Base-by-base conservation (phyloP, 2,113 vertebrate genomes). In the Heloderma charlesbogerti region DNA sequence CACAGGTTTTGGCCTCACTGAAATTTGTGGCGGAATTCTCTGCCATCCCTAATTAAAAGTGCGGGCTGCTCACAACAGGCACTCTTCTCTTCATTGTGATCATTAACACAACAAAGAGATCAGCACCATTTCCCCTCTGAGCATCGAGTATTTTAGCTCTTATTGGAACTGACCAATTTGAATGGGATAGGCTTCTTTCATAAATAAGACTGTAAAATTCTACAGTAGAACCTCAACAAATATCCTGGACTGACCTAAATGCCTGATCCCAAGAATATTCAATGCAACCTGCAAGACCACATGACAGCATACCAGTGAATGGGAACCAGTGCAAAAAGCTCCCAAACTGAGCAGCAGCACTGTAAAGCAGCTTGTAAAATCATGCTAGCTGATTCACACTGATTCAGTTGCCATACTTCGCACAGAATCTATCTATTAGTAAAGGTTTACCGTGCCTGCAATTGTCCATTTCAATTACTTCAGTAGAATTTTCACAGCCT, bases 131-230 rank as follows among this genome's bases (percentile, higher is more conserved):
- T 94, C 83, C 71, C 16, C 87, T 94, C 92, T 86, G 91, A 78
- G 57, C 91, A 82, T 82, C 91, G 92, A 92, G 72, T 91, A 83
- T 89, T 93, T 94, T 92, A 83, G 77, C 3, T 88, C 88, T 84
- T 69, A 89, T 63, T 75, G 72, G 51, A 75, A 84, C 34, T 89
- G 88, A 72, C 40, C 81, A 77, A 77, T 77, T 92, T 91, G 92
- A 75, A 84, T 34, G 94, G 92, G 90, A 86, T 66, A 92, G n/a
- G 66, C 31, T 87, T 88, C 4, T 10, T 91, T 79, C 66, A 88
- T 91, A 74, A 57, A 34, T 45, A 16, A 4, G 7, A 91, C 51
- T 88, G 48, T 66, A 78, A 91, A n/a, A 92, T 85, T 57, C 60
- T 78, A 31, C 54, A 13, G 6, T 63, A 66, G 45, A 45, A 27